Evolutionary conservation across 1,140 invertebrate species (phyloP), one percentile per base, ranked within the genome.

Genomic region (Anoplolepis gracilipes): DNA sequence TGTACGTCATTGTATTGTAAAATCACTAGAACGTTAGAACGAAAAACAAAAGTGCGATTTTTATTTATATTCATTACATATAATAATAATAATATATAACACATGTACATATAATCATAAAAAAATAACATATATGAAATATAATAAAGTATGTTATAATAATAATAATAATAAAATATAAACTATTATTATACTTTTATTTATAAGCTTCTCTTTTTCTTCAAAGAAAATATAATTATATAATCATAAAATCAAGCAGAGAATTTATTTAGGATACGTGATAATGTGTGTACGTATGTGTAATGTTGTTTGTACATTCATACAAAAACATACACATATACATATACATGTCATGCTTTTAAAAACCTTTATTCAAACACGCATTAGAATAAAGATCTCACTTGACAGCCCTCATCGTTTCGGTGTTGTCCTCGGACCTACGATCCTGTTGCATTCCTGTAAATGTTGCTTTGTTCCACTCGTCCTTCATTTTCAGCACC

Each of bases 351-450:
- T 0, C 8, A 22, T 1, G 3, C 19, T n/a, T 4, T n/a, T 4
- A n/a, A 13, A 77, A 28, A 30, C 42, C 25, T 39, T 39, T 42
- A 30, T 39, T 76, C 42, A 62, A 30, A n/a, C 13, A 22, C 19
- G 33, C 28, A 25, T n/a, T 25, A 2, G 39, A 77, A 0, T 36
- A 59, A 79, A 49, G 25, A 62, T 82, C 88, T 89, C 67, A 89
- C 88, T 89, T 89, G 61, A 70, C 55, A 3, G 85, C 42, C n/a
- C 61, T 89, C 67, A 89, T 89, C 0, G 59, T 84, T 10, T 73
- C 11, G 10, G 42, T 42, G 55, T 87, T 78, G 0, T 36, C 75
- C 8, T 85, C 72, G 2, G 2, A 10, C 0, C 13, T 55, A 1
- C 5, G 33, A 5, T 59, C 28, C 1, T 16, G 2, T 6, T 65